These are phyloP conservation scores for Caenorhabditis sp. DNA, from an alignment of 2,888 invertebrate genomes.

Conservation along the genomic window DNA sequence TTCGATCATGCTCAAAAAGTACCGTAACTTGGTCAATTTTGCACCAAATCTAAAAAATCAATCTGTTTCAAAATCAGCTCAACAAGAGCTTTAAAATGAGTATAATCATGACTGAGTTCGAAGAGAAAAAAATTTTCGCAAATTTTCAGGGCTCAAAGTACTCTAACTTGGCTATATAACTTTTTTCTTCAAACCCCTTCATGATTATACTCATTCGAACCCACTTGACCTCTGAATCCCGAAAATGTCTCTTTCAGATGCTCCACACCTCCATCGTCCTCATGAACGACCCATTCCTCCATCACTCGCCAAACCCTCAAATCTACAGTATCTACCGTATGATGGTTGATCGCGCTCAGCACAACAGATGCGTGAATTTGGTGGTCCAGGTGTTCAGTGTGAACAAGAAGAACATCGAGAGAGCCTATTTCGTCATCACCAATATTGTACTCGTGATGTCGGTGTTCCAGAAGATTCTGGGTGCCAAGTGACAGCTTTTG, in stretches of 20 bases:
- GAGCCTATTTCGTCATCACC: constrained; percentile 32
- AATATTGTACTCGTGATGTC: constrained; percentile 27
- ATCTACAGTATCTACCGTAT: constrained; percentile 46
- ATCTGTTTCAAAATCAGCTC: too few species aligned
- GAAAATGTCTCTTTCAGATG: constrained; percentile 35
- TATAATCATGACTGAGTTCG: not conserved
- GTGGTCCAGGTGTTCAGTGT: constrained; percentile 44
- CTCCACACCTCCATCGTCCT: constrained; percentile 28
- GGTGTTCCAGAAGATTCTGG: not conserved
- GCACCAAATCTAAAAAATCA: too few species aligned
- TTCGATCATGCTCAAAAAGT: too few species aligned
- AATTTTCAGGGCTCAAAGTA: too few species aligned
- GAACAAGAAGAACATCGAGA: constrained; percentile 41
- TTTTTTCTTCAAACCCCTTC: not conserved
- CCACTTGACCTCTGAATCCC: not conserved
- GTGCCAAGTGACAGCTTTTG: too few species aligned
- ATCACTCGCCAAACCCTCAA: constrained; percentile 27
- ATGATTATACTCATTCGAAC: not conserved
- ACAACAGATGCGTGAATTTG: constrained; percentile 17
- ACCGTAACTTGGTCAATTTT: too few species aligned
- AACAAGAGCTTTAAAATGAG: not conserved
- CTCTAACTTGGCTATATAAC: too few species aligned
- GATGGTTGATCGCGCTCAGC: constrained; percentile 34
- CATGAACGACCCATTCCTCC: constrained; percentile 38
- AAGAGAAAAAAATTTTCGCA: too few species aligned